Conservation (phyloP, 2,113 vertebrate genomes). For the Zootoca vivipara region DNA sequence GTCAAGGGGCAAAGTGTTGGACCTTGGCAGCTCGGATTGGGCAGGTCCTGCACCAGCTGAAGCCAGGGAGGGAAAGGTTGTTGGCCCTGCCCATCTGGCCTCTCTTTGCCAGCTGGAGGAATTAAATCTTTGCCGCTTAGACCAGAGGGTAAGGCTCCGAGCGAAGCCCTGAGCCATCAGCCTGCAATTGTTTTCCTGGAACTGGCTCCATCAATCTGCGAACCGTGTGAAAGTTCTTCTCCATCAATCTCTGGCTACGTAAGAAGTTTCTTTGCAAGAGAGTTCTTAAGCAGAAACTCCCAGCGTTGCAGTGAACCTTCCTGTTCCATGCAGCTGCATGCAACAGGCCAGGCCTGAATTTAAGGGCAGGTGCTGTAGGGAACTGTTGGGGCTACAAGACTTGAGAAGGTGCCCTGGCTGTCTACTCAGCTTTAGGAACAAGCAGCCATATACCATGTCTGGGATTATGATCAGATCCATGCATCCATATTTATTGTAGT, state of each 20-base stretch:
- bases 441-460: background rate
- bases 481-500: background rate
- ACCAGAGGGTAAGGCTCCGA: conserved; percentile 5
- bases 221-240: conserved; percentile 8
- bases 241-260: background rate
- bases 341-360: background rate
- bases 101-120: conserved; percentile 10
- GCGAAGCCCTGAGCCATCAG: background rate
- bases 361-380: background rate
- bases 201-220: conserved; percentile 2
- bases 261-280: background rate
- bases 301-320: background rate
- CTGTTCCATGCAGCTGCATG: background rate
- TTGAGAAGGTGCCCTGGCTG: background rate
- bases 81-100: conserved; percentile 16
- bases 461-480: background rate
- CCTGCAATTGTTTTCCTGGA: conserved; percentile 26
- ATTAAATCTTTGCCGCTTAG: conserved; percentile 14
- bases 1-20: conserved; percentile 4
- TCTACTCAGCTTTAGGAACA: background rate
- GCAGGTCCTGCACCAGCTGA: background rate
- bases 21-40: conserved; percentile 6
- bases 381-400: background rate
- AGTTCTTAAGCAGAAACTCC: background rate
- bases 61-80: conserved; percentile 9